A percentile compares a stretch with the other conserved stretches of the same genome.
phyloP scores from a whole-genome alignment of 2,113 vertebrate genomes.

The Propithecus coquereli region DNA sequence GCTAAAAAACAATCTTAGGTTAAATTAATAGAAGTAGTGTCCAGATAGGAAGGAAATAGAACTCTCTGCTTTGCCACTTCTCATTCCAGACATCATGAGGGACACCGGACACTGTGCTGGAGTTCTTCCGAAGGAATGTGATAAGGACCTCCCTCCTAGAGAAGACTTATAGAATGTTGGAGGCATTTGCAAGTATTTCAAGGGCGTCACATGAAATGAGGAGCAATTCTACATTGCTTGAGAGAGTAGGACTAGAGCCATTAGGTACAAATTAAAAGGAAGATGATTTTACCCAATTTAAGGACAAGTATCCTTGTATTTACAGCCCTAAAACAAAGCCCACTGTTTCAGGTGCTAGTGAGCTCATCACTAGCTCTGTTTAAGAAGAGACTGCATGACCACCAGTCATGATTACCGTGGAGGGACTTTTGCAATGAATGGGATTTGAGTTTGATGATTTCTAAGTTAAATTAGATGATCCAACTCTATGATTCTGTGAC shows the following conservation, averaged over 20 bases:
- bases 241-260: not conserved
- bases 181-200: not conserved
- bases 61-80: not conserved
- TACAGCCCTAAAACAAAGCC: not conserved
- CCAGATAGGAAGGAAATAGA: not conserved
- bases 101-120: not conserved
- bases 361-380: not conserved
- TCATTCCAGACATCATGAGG: not conserved
- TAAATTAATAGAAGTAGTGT: not conserved
- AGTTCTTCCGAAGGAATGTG: not conserved
- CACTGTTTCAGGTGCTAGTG: not conserved
- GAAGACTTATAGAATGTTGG: not conserved
- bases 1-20: not conserved
- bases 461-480: not conserved
- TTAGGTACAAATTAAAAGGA: not conserved
- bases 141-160: not conserved
- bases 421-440: not conserved
- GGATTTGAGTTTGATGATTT: not conserved
- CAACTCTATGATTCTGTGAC: not conserved
- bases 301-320: slow-evolving; percentile 6
- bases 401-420: not conserved
- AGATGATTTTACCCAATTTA: not conserved
- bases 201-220: not conserved
- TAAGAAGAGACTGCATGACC: not conserved
- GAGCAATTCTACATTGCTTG: not conserved